A percentile compares a stretch with the other conserved stretches of the same genome.
These are phyloP conservation scores for Megalurothrips usitatus DNA, from an alignment of 2,888 invertebrate species.

Conservation along the genomic window DNA sequence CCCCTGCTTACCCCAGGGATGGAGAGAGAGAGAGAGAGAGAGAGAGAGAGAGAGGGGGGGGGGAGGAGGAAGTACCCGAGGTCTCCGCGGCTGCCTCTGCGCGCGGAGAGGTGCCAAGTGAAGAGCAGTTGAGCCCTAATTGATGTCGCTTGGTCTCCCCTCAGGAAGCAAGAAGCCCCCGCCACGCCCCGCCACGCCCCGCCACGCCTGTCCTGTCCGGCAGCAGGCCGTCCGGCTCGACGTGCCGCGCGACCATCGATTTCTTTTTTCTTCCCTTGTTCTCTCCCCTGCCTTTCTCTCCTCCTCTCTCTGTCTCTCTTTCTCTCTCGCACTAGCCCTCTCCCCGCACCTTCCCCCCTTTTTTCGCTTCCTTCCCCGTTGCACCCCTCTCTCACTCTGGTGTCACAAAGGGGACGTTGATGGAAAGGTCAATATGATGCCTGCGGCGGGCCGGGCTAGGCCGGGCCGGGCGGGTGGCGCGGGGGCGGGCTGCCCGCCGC, in stretches of 20 bases:
- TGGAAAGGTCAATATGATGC: slow-evolving; percentile 26
- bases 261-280: background rate
- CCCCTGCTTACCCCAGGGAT: too few species aligned
- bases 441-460: background rate
- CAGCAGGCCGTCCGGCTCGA: too few species aligned
- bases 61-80: too few species aligned
- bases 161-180: background rate
- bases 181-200: background rate
- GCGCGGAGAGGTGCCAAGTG: background rate
- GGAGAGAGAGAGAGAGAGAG: too few species aligned
- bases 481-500: too few species aligned
- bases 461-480: too few species aligned
- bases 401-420: slow-evolving; percentile 16
- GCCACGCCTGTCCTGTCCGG: too few species aligned
- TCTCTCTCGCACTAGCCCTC: too few species aligned
- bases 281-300: too few species aligned
- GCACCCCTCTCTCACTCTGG: background rate
- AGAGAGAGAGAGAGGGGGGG: too few species aligned
- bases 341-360: background rate
- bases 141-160: background rate
- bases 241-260: background rate
- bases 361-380: background rate
- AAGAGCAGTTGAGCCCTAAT: slow-evolving; percentile 5
- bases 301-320: too few species aligned
- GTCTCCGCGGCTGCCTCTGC: too few species aligned